These are phyloP conservation scores for Serilophus lunatus DNA, from an alignment of 2,113 vertebrate genomes.

Conservation along the genomic window DNA sequence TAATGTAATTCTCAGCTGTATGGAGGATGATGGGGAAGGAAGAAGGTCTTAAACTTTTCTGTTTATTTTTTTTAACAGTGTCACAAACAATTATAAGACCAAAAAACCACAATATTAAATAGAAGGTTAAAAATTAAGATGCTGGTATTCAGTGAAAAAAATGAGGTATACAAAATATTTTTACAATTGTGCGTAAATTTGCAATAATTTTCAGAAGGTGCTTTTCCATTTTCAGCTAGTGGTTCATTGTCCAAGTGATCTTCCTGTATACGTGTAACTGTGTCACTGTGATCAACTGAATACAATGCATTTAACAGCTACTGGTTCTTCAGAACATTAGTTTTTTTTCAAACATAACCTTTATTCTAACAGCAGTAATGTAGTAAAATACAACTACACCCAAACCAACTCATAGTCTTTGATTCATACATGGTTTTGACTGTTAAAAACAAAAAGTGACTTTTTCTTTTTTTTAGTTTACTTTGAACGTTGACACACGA, in stretches of 20 bases:
- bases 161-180: slow-evolving; percentile 17
- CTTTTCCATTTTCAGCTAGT: slow-evolving; percentile 3
- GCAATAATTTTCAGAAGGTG: neutral
- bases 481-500: neutral
- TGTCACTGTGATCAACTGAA: neutral
- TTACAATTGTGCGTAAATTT: neutral
- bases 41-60: neutral
- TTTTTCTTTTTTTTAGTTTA: neutral
- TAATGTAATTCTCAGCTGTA: neutral
- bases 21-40: neutral
- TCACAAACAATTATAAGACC: slow-evolving; percentile 9
- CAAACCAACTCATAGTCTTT: neutral
- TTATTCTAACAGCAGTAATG: neutral
- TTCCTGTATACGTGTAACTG: neutral
- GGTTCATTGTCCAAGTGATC: neutral
- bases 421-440: neutral
- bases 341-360: neutral
- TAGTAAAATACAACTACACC: neutral
- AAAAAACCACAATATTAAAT: slow-evolving; percentile 33
- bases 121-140: neutral
- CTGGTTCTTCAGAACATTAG: neutral
- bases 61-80: neutral
- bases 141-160: neutral
- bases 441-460: neutral
- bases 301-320: neutral